Evolutionary conservation across 2,113 vertebrate genomes (phyloP).

Genomic region (Cavia aperea): DNA sequence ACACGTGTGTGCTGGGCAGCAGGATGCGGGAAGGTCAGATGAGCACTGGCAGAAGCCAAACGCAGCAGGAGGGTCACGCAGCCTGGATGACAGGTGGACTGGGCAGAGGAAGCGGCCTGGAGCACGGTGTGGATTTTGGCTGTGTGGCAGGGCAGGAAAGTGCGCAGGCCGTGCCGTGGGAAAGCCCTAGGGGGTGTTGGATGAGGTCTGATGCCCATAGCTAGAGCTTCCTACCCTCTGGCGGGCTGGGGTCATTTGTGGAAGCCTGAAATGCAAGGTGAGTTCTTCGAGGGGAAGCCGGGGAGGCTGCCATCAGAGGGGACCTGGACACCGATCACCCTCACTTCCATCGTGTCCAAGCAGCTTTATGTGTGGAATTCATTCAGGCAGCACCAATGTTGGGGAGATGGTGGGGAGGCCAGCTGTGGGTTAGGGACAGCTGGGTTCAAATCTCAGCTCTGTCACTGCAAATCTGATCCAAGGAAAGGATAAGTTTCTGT

Average conservation of each 20-base stretch:
- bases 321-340: background rate
- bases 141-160: background rate
- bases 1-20: background rate
- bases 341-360: background rate
- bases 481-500: background rate
- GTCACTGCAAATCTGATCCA: background rate
- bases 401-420: background rate
- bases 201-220: background rate
- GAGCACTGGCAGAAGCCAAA: background rate
- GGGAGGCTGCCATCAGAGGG: background rate
- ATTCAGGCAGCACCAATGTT: background rate
- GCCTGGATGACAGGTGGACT: background rate
- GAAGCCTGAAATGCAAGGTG: background rate
- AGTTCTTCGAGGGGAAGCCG: background rate
- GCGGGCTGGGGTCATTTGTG: background rate
- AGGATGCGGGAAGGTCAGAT: background rate
- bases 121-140: background rate
- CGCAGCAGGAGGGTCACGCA: background rate
- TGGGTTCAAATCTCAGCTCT: background rate
- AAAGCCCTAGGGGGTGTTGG: rapidly evolving
- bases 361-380: background rate
- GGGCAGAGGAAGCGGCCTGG: background rate
- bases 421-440: background rate
- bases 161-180: background rate
- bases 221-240: background rate